These are phyloP conservation scores for Pantala flavescens DNA, from an alignment of 1,140 invertebrate genomes.

Conservation along the genomic window DNA sequence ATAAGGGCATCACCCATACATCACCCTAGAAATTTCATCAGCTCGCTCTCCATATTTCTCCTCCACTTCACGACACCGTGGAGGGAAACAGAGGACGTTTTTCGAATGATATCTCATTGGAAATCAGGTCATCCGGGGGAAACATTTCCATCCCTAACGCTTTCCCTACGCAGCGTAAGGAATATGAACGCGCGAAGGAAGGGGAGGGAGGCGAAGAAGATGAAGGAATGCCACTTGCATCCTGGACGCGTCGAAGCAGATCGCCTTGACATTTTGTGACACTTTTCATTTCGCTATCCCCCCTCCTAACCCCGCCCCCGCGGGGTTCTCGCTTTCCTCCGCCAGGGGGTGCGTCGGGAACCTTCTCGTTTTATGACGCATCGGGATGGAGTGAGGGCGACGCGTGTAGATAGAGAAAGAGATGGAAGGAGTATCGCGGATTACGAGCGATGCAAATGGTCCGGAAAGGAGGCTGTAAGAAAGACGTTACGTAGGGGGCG, in stretches of 20 bases:
- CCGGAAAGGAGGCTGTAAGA: neutral
- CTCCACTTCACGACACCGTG: no score
- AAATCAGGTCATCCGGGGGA: no score
- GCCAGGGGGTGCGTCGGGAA: neutral
- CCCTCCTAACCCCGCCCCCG: neutral
- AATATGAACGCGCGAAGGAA: no score
- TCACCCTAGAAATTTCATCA: no score
- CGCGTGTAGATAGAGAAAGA: neutral
- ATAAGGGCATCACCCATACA: no score
- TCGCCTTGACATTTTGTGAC: neutral
- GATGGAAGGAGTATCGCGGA: neutral
- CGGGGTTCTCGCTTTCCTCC: neutral
- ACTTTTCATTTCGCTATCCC: neutral
- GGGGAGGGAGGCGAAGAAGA: neutral
- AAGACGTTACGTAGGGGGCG: neutral
- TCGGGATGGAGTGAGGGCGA: neutral
- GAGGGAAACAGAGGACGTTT: no score
- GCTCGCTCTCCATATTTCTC: no score
- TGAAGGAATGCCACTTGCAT: neutral
- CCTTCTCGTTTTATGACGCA: neutral
- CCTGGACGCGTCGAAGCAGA: neutral
- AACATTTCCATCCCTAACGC: no score
- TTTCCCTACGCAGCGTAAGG: no score
- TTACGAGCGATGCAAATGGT: constrained; percentile 8
- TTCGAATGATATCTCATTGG: no score